Percentiles rank a stretch among this genome's conserved stretches.
Evolutionary conservation across 2,113 vertebrate genomes (phyloP).

Genomic region (Sander lucioperca): DNA sequence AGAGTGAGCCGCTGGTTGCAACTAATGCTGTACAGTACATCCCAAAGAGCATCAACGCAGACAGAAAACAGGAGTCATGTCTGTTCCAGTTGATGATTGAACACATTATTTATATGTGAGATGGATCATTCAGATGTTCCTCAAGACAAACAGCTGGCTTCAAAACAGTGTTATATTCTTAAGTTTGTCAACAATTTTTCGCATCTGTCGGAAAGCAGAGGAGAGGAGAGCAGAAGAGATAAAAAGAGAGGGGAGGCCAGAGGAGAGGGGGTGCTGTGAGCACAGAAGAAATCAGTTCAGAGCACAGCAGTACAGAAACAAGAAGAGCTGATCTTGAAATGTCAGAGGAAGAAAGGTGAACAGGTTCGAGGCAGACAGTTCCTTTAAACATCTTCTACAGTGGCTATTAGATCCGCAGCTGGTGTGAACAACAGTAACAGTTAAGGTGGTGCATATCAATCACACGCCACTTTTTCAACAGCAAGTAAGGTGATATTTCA

Average conservation of each 20-base stretch:
- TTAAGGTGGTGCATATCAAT: background rate
- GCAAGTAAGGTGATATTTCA: background rate
- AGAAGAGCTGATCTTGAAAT: slow-evolving; percentile 43
- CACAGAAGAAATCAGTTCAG: slow-evolving; percentile 33
- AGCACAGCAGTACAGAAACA: slow-evolving; percentile 19
- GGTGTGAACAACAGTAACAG: slow-evolving; percentile 19
- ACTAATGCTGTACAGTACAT: background rate
- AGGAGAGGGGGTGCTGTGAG: slow-evolving; percentile 19
- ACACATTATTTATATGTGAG: slow-evolving; percentile 1
- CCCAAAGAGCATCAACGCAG: background rate
- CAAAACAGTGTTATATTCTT: background rate
- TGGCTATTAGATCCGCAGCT: slow-evolving; percentile 30
- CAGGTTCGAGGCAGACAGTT: slow-evolving; percentile 48
- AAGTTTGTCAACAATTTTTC: slow-evolving; percentile 10
- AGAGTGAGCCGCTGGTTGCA: background rate
- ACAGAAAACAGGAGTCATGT: background rate
- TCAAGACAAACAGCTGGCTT: slow-evolving; percentile 16
- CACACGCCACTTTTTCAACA: slow-evolving; percentile 6
- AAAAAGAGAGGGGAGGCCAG: slow-evolving; percentile 13
- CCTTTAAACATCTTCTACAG: slow-evolving; percentile 36
- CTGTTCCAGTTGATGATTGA: slow-evolving; percentile 11
- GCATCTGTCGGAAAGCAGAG: slow-evolving; percentile 14
- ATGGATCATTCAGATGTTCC: background rate
- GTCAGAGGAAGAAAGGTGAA: slow-evolving; percentile 42
- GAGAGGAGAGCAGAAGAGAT: slow-evolving; percentile 11